These are phyloP conservation scores for Seladonia tumulorum DNA, from an alignment of 2,888 invertebrate species.

Conservation along the genomic window DNA sequence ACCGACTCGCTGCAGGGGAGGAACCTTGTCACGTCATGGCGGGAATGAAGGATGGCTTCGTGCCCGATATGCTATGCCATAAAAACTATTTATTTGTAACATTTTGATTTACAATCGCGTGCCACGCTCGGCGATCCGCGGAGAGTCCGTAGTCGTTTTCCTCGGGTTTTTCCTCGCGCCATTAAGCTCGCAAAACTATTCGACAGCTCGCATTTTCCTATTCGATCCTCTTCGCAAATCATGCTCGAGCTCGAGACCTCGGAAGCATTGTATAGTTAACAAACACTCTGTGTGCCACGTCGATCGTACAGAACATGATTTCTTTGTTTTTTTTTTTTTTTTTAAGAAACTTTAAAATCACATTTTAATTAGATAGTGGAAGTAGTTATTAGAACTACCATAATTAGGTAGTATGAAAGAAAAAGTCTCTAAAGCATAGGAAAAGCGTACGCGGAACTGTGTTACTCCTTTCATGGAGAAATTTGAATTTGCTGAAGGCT, in stretches of 20 bases:
- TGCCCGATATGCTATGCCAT: neutral
- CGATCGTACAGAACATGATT: too few species aligned
- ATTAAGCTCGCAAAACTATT: neutral
- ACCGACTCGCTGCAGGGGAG: neutral
- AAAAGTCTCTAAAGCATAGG: too few species aligned
- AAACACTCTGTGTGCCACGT: neutral
- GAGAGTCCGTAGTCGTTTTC: neutral
- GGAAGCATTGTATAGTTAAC: neutral
- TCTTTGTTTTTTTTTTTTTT: too few species aligned
- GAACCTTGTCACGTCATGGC: conserved; percentile 2
- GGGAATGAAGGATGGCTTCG: conserved; percentile 8
- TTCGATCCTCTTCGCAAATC: neutral
- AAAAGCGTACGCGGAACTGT: too few species aligned
- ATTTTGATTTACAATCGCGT: conserved; percentile 58
- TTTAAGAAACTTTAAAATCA: too few species aligned
- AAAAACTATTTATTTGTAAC: conserved; percentile 46
- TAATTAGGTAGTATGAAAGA: too few species aligned
- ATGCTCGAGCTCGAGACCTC: neutral
- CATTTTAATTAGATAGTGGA: too few species aligned
- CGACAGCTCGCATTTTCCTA: neutral
- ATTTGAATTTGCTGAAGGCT: too few species aligned
- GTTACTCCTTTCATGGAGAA: too few species aligned
- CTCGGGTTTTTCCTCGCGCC: too few species aligned
- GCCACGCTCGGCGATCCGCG: neutral
- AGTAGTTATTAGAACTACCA: too few species aligned